Conservation (phyloP, 1,140 invertebrate genomes). For the Lepidurus packardi region DNA sequence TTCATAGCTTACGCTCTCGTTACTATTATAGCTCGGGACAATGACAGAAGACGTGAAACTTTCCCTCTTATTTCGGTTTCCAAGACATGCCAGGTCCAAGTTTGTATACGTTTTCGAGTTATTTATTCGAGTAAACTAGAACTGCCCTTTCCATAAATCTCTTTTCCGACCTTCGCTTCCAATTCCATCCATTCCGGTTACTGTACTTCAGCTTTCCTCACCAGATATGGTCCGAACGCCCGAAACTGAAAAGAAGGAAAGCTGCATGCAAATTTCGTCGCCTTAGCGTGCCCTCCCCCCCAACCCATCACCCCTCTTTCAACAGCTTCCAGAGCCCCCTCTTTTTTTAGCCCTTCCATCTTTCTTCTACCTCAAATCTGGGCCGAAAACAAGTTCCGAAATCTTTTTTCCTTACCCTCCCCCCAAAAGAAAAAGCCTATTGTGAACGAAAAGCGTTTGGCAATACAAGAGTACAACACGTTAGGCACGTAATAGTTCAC, state of each 20-base stretch:
- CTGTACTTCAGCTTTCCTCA: background rate
- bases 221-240: background rate
- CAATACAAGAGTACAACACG: background rate
- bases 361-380: background rate
- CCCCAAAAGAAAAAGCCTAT: background rate
- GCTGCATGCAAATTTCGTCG: constrained; percentile 2
- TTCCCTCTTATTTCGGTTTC: too few relatives aligned
- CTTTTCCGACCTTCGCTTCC: background rate
- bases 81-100: background rate
- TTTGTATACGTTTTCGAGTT: background rate
- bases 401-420: background rate
- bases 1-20: too few relatives aligned
- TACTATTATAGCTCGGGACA: too few relatives aligned
- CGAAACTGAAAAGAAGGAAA: background rate
- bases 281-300: background rate
- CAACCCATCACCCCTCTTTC: background rate
- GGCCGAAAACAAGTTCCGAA: constrained; percentile 3
- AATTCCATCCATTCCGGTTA: background rate
- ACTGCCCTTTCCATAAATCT: constrained; percentile 21
- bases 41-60: too few relatives aligned
- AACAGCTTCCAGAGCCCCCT: background rate
- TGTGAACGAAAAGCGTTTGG: background rate
- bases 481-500: background rate
- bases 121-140: constrained; percentile 19
- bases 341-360: background rate